Percentiles rank a stretch among this genome's conserved stretches.
Evolutionary conservation across 1,140 invertebrate species (phyloP).

Genomic region (Temnothorax curvispinosus): DNA sequence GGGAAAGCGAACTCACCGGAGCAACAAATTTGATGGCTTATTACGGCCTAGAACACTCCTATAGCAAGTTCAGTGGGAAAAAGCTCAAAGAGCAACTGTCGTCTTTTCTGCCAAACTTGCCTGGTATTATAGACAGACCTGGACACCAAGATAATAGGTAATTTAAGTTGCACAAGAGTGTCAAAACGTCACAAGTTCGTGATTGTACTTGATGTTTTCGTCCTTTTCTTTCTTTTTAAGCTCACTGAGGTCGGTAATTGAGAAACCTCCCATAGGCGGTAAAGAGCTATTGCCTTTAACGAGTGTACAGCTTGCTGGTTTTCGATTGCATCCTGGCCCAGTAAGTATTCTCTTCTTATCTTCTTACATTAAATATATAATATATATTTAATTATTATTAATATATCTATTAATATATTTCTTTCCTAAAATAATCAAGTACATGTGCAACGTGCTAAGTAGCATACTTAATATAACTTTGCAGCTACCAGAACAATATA

Average conservation of each 20-base stretch:
- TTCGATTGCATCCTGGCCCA: conserved; percentile 97
- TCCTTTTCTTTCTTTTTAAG: conserved; percentile 85
- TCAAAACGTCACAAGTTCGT: background rate
- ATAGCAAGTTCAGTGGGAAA: conserved; percentile 99
- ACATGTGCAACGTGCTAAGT: conserved; percentile 25
- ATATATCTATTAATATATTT: no score
- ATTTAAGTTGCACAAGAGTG: background rate
- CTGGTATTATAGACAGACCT: conserved; percentile 97
- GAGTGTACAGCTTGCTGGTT: conserved; percentile 95
- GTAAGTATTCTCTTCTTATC: conserved; percentile 86
- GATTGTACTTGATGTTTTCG: conserved; percentile 22
- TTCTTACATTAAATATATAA: background rate
- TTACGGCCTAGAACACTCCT: conserved; percentile 98
- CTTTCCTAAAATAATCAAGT: background rate
- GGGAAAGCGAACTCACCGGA: conserved; percentile 96
- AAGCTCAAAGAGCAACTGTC: conserved; percentile 98
- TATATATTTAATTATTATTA: no score
- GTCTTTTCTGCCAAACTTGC: conserved; percentile 97
- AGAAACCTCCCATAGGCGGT: conserved; percentile 98
- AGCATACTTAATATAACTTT: conserved; percentile 70
- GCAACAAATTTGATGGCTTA: conserved; percentile 98
- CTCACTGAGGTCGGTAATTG: conserved; percentile 97
- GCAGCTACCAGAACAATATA: conserved; percentile 97
- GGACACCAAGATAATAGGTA: conserved; percentile 91
- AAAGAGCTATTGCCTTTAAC: conserved; percentile 97